These are phyloP conservation scores for Bombus consobrinus DNA, from an alignment of 1,140 invertebrate genomes.

Conservation along the genomic window DNA sequence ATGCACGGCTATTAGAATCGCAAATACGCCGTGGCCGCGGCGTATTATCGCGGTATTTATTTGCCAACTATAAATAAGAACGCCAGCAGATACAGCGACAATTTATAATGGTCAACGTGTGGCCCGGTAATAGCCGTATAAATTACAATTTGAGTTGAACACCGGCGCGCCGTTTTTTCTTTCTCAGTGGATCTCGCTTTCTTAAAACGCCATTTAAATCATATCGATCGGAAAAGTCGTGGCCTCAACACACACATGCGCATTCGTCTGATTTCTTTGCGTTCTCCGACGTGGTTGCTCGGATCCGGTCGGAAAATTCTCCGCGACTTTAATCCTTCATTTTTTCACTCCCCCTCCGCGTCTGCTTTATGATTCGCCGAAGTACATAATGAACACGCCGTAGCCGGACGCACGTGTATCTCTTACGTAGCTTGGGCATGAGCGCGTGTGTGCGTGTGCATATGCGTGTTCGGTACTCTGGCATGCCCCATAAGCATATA, in stretches of 20 bases:
- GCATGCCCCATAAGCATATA: constrained; percentile 53
- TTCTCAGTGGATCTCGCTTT: not conserved
- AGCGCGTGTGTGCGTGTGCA: constrained; percentile 4
- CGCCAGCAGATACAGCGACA: constrained; percentile 24
- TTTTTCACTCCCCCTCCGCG: not conserved
- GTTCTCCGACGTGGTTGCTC: no score
- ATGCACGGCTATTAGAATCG: constrained; percentile 11
- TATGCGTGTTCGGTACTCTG: constrained; percentile 38
- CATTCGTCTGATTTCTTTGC: not conserved
- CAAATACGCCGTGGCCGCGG: not conserved
- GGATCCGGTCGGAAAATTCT: not conserved
- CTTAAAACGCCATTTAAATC: constrained; percentile 26
- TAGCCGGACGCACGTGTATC: constrained; percentile 26
- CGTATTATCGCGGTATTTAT: constrained; percentile 27
- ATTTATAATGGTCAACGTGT: constrained; percentile 25
- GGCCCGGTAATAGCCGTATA: constrained; percentile 33
- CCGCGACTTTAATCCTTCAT: not conserved
- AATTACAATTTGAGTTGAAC: constrained; percentile 30
- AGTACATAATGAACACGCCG: constrained; percentile 46
- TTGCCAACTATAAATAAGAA: constrained; percentile 34
- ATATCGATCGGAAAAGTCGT: constrained; percentile 36
- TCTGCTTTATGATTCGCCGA: constrained; percentile 35
- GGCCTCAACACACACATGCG: not conserved
- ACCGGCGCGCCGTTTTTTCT: not conserved
- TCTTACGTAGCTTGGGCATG: constrained; percentile 26